Conservation (phyloP, 2,888 invertebrate species). For the Crematogaster levior region DNA sequence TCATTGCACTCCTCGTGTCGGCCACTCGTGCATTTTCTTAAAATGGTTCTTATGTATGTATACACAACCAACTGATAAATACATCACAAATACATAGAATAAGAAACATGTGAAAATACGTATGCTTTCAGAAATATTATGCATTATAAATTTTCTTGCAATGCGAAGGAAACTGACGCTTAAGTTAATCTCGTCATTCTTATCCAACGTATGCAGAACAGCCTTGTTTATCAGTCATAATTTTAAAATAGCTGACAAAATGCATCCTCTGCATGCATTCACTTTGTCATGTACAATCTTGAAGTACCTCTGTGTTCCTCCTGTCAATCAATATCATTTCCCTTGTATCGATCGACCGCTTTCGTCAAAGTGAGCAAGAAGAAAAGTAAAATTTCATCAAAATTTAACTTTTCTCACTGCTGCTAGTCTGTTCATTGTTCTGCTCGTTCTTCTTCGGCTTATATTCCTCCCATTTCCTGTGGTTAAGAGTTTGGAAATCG, state of each 20-base stretch:
- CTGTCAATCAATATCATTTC: constrained; percentile 20
- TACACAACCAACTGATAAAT: constrained; percentile 65
- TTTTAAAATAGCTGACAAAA: constrained; percentile 19
- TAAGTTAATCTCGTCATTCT: background rate
- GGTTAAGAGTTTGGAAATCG: constrained; percentile 94
- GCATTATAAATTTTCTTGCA: constrained; percentile 23
- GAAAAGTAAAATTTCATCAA: constrained; percentile 16
- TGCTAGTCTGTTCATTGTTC: constrained; percentile 36
- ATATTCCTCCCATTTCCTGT: constrained; percentile 96
- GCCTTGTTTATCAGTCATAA: constrained; percentile 48
- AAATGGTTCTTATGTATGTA: background rate
- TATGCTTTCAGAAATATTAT: constrained; percentile 42
- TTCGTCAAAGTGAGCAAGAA: constrained; percentile 36
- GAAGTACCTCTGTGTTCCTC: background rate
- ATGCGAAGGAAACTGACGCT: background rate
- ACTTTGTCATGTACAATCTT: constrained; percentile 37
- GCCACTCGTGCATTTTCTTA: constrained; percentile 2
- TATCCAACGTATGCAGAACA: constrained; percentile 44
- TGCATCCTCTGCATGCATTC: background rate
- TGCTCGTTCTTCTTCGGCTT: constrained; percentile 85
- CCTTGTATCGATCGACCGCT: background rate
- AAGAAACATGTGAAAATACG: constrained; percentile 70
- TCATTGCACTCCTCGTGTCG: constrained; percentile 13
- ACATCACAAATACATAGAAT: constrained; percentile 66
- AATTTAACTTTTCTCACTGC: constrained; percentile 52